Evolutionary conservation across 2,888 invertebrate genomes (phyloP).

Genomic region (Megalurothrips usitatus): DNA sequence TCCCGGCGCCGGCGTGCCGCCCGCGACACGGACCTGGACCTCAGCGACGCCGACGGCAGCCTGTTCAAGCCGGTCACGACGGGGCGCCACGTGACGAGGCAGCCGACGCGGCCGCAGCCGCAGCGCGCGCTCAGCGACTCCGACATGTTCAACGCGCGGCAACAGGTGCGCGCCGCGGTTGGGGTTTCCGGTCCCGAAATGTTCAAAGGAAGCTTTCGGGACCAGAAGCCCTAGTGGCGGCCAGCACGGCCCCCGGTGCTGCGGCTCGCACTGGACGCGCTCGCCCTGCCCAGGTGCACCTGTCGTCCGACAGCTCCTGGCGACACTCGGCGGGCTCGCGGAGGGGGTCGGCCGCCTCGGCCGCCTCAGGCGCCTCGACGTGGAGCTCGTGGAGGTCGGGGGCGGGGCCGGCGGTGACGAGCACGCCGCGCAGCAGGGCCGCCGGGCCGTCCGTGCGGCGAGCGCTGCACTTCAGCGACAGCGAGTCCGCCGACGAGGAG

Average conservation of each 20-base stretch:
- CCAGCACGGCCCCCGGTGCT: no score
- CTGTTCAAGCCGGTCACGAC: constrained; percentile 1
- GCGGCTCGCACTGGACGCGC: no score
- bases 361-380: background rate
- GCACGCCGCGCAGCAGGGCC: background rate
- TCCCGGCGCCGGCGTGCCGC: background rate
- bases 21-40: background rate
- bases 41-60: background rate
- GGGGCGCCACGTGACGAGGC: background rate
- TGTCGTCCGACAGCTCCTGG: no score
- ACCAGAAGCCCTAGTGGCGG: no score
- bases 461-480: background rate
- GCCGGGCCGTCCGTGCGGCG: background rate
- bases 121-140: constrained; percentile 10
- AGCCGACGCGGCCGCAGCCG: background rate
- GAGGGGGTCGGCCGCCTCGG: no score
- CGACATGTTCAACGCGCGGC: background rate
- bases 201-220: no score
- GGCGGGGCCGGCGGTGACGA: background rate
- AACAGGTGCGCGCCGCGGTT: background rate
- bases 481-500: background rate
- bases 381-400: background rate
- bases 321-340: background rate
- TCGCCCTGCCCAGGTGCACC: no score
- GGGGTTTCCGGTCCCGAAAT: no score